Base-by-base conservation (phyloP, 2,797 vertebrate species). In the Pantherophis alleghaniensis region DNA sequence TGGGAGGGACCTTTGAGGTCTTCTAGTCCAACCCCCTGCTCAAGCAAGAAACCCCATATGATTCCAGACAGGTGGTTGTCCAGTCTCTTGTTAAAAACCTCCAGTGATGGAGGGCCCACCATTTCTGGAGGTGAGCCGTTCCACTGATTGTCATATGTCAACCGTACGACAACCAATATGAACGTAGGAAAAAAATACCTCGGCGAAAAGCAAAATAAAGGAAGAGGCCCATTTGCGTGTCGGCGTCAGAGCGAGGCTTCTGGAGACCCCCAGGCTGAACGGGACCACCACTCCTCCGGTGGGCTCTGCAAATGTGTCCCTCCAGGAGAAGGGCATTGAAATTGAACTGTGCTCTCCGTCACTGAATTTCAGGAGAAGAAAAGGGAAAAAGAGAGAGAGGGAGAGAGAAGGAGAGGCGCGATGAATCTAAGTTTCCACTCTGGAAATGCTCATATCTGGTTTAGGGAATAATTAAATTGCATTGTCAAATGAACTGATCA, bases 401-500 rank as follows among this genome's bases (percentile, higher is more conserved):
- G 12, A 2, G 28, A 5, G 61, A 20, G 1, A 22, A 13, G 10
- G 16, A 4, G 20, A 0, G 32, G 3, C n/a, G 7, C 3, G 22
- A 57, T 63, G 32, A 9, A 57, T 90, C 69, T 16, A 6, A 20
- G 51, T 86, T 91, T 57, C 66, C 47, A 88, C 90, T 86, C 91
- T 95, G 89, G 93, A 92, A 94, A 93, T 87, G 88, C 93, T 94
- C 93, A 63, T 94, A 90, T 94, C 93, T 93, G 92, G 93, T 88
- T 92, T 53, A 93, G 28, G 91, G 91, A 93, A 94, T 96, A 95
- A 96, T 96, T 95, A 94, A 95, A 96, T 95, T 95, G 93, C 92
- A 61, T 91, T 91, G 87, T 93, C 95, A 95, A 94, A 95, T 95
- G 92, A 95, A 93, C 94, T 94, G 91, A 91, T 94, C 91, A 91